Percentiles rank a stretch among this genome's conserved stretches.
Evolutionary conservation across 2,113 vertebrate genomes (phyloP).

Genomic region (Triplophysa siluroides): DNA sequence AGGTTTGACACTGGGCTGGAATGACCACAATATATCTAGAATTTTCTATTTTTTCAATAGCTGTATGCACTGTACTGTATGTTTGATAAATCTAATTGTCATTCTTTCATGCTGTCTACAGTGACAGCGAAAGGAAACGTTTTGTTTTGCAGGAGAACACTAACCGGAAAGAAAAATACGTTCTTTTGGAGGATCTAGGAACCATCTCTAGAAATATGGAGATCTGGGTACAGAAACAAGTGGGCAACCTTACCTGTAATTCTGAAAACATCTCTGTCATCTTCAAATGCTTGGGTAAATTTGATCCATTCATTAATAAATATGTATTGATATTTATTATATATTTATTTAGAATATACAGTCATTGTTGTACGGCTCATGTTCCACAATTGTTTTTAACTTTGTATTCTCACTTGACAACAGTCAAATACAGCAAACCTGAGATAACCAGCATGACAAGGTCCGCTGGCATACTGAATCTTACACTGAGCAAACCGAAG

Average conservation of each 20-base stretch:
- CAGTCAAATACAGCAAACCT: constrained; percentile 52
- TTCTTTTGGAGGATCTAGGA: constrained; percentile 31
- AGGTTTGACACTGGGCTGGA: no score
- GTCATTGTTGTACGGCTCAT: neutral
- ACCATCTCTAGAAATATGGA: neutral
- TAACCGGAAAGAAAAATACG: neutral
- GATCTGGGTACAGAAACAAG: constrained; percentile 44
- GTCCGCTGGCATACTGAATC: constrained; percentile 6
- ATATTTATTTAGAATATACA: neutral
- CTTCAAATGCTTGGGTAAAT: constrained; percentile 37
- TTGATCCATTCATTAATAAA: neutral
- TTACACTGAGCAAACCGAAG: constrained; percentile 21
- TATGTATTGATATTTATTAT: no score
- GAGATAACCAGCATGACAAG: constrained; percentile 13
- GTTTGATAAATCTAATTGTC: neutral
- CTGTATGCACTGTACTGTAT: neutral
- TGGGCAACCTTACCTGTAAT: constrained; percentile 29
- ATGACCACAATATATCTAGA: no score
- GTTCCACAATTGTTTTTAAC: neutral
- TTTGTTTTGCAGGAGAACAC: no score
- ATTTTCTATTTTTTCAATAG: no score
- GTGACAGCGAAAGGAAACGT: neutral
- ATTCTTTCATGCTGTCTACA: neutral
- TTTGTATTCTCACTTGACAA: neutral
- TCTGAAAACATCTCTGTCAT: constrained; percentile 32